A percentile compares a stretch with the other conserved stretches of the same genome.
Evolutionary conservation across 2,113 vertebrate species (phyloP).

Genomic region (Copsychus sechellarum): DNA sequence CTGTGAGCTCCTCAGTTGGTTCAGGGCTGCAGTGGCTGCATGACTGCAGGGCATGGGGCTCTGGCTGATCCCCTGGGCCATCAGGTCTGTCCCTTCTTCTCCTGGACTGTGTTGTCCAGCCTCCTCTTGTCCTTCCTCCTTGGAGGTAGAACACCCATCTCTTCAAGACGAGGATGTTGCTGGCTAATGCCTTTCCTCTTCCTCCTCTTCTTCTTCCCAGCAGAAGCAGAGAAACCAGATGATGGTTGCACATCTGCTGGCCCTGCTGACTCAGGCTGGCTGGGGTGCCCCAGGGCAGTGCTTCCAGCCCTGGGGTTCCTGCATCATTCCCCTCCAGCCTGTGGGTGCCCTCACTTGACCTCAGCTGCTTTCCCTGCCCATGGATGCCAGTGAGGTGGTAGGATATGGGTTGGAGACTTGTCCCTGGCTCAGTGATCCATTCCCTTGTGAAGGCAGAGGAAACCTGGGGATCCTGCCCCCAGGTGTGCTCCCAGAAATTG

Average conservation of each 20-base stretch:
- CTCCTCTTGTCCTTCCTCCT: neutral
- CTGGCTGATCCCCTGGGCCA: neutral
- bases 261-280: neutral
- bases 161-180: neutral
- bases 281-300: neutral
- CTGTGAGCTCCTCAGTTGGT: fast-evolving
- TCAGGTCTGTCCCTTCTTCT: neutral
- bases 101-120: neutral
- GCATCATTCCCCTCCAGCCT: neutral
- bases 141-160: neutral
- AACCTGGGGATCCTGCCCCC: neutral
- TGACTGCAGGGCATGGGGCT: neutral
- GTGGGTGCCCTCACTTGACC: neutral
- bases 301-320: neutral
- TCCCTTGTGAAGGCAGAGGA: neutral
- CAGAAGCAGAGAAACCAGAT: neutral
- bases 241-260: conserved; percentile 7
- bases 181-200: neutral
- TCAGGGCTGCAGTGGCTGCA: neutral
- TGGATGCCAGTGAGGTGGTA: neutral
- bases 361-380: neutral
- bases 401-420: neutral
- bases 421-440: neutral
- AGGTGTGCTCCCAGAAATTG: neutral
- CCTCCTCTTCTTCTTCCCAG: neutral